These are phyloP conservation scores for Aradus depressus DNA, from an alignment of 2,888 invertebrate genomes.

Conservation along the genomic window DNA sequence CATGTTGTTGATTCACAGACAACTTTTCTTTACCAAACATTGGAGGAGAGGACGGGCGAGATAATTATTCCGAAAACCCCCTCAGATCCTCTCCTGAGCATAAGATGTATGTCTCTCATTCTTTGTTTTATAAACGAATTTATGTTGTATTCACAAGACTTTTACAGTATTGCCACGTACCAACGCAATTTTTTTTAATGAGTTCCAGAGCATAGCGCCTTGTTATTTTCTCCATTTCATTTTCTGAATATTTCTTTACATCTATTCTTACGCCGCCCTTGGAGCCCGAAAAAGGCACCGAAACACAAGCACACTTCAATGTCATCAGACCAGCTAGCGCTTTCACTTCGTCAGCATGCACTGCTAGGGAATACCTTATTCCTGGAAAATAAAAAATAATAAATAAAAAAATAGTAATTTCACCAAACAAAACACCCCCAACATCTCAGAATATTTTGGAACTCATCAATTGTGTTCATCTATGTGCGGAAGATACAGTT, in stretches of 20 bases:
- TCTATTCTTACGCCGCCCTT: slow-evolving; percentile 64
- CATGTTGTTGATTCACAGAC: background rate
- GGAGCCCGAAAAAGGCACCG: slow-evolving; percentile 68
- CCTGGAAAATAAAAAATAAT: slow-evolving; percentile 18
- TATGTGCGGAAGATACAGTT: no score
- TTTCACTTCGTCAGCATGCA: slow-evolving; percentile 61
- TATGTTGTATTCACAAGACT: background rate
- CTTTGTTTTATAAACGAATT: no score
- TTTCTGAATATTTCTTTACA: slow-evolving; percentile 55
- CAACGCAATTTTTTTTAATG: slow-evolving; percentile 64
- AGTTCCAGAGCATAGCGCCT: slow-evolving; percentile 58
- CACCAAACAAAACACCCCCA: no score
- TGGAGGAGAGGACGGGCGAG: background rate
- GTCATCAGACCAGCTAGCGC: slow-evolving; percentile 76
- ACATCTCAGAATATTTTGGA: no score
- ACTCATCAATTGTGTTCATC: no score
- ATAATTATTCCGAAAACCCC: background rate
- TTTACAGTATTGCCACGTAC: slow-evolving; percentile 33
- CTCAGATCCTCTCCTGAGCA: no score
- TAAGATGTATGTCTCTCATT: no score
- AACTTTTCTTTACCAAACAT: background rate
- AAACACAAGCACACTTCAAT: slow-evolving; percentile 69
- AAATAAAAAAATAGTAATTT: no score
- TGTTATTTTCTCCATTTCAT: slow-evolving; percentile 67
- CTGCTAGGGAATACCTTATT: slow-evolving; percentile 43